A percentile compares a stretch with the other conserved stretches of the same genome.
phyloP scores from a whole-genome alignment of 2,113 vertebrate genomes.

The Felis catus region F.catus_Fca126_mat1.0 CM031417.1:48402001-48402500 shows the following conservation, averaged over 20 bases:
- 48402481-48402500: neutral
- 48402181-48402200: conserved; percentile 12
- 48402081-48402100: conserved; percentile 23
- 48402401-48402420: neutral
- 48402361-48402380: too few species aligned
- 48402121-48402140: conserved; percentile 15
- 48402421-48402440: neutral
- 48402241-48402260: too few species aligned
- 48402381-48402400: neutral
- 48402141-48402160: neutral
- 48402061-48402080: neutral
- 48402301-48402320: too few species aligned
- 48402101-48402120: neutral
- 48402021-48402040: conserved; percentile 23
- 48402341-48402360: too few species aligned
- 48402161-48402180: neutral
- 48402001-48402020: conserved; percentile 2
- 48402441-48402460: neutral
- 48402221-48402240: too few species aligned
- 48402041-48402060: neutral
- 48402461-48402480: neutral
- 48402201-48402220: too few species aligned
- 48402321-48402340: too few species aligned
- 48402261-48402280: too few species aligned
- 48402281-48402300: too few species aligned